phyloP scores from a whole-genome alignment of 2,888 invertebrate species.

The Plebejus melissa region DNA sequence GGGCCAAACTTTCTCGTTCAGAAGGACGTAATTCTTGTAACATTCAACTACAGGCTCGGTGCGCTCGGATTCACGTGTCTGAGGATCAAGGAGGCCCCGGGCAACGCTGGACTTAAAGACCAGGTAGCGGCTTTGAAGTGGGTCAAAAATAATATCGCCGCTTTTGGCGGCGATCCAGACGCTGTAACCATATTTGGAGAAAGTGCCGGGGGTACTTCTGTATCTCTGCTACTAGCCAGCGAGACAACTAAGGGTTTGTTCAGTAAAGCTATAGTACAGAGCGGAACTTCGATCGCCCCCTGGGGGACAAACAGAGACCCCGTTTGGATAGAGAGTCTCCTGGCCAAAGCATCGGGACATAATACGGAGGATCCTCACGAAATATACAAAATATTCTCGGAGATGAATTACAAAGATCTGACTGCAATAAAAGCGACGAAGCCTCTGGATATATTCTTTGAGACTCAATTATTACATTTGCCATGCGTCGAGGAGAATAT shows the following conservation, averaged over 20 bases:
- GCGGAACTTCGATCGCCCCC: constrained; percentile 59
- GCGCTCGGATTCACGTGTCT: constrained; percentile 64
- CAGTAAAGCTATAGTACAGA: constrained; percentile 62
- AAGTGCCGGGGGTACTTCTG: constrained; percentile 64
- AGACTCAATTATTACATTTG: constrained; percentile 58
- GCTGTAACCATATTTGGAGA: constrained; percentile 69
- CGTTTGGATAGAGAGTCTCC: constrained; percentile 53
- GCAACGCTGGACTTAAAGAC: constrained; percentile 68
- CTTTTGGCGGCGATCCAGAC: constrained; percentile 67
- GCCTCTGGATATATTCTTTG: constrained; percentile 56
- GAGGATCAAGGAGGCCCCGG: constrained; percentile 64
- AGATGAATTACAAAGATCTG: constrained; percentile 49
- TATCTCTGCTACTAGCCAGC: constrained; percentile 55
- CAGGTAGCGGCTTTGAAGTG: constrained; percentile 66
- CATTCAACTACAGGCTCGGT: constrained; percentile 68
- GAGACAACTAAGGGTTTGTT: constrained; percentile 56
- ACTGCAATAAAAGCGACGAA: constrained; percentile 48
- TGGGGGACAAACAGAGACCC: constrained; percentile 66
- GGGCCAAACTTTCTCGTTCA: constrained; percentile 62
- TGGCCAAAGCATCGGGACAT: constrained; percentile 57
- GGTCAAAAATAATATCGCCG: constrained; percentile 65
- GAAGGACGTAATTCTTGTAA: constrained; percentile 63
- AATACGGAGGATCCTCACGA: constrained; percentile 56
- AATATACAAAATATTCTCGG: constrained; percentile 56
- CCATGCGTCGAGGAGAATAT: constrained; percentile 63